These are phyloP conservation scores for Anser brachyrhynchus DNA, from an alignment of 2,113 vertebrate species.

Conservation along the genomic window DNA sequence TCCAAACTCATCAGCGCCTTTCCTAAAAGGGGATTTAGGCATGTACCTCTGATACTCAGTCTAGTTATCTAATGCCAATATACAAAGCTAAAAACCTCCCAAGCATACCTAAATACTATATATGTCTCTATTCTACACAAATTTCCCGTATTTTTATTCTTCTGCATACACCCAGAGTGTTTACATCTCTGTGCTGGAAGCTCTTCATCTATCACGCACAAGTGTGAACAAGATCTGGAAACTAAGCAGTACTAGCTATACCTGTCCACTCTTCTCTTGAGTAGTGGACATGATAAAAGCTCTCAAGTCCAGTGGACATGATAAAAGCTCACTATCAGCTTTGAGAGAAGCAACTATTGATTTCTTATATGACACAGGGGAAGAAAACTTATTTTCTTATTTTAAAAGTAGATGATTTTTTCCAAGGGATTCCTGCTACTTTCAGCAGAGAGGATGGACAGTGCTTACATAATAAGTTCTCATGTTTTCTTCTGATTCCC, in stretches of 20 bases:
- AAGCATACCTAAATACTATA: neutral
- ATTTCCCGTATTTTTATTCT: fast-evolving
- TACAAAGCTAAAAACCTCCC: neutral
- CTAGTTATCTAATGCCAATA: neutral
- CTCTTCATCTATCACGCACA: neutral
- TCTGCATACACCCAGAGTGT: neutral
- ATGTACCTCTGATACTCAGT: neutral
- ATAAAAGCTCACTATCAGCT: neutral
- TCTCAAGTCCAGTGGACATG: neutral
- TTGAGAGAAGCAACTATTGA: neutral
- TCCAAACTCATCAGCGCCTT: neutral
- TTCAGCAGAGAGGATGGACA: neutral
- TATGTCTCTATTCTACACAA: neutral
- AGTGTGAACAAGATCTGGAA: neutral
- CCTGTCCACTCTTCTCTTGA: neutral
- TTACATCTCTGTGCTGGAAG: neutral
- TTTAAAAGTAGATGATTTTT: neutral
- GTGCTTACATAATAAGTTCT: neutral
- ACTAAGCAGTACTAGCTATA: neutral
- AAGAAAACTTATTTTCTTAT: neutral
- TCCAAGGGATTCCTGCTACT: neutral
- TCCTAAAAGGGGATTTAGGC: neutral
- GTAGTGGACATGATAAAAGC: neutral
- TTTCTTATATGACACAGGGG: neutral
- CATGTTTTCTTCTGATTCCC: neutral